Evolutionary conservation across 2,888 invertebrate genomes (phyloP), one percentile per base, ranked within the genome.

Genomic region (Erebia epiphron): DNA sequence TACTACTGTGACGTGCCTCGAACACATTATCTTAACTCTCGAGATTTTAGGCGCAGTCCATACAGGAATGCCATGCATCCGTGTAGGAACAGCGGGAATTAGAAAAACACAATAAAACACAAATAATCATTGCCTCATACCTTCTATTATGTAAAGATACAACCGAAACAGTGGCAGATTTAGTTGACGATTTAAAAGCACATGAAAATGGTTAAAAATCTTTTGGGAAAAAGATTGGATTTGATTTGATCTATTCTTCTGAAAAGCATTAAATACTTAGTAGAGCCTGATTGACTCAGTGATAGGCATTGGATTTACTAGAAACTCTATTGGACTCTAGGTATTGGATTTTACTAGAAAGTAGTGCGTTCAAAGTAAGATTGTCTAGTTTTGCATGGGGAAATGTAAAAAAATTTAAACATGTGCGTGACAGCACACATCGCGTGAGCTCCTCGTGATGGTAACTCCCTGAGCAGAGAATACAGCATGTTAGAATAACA

Each of bases 381-480:
- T 35, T 35, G 7, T 35, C 35, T 35, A 35, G 35, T 35, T 35
- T 35, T 26, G 0, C 7, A 7, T 35, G 35, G 35, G 35, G 35
- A 35, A 35, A 35, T 35, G 7, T 35, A 35, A 7, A 26, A 35
- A 26, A 10, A 7, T 9, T 35, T 8, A n/a, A 35, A 58, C 13
- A 58, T 14, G 14, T 9, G 58, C 43, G 43, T 43, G 43, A 10
- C 43, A 43, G 61, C 13, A n/a, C 14, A 5, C 10, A 57, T 62
- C 49, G 62, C 62, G 62, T 62, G 62, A 14, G 49, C 46, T 16
- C 43, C 9, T 16, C 52, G 62, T 21, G 14, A 26, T 49, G 62
- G 18, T 14, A 49, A 62, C 49, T 1, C 41, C n/a, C 14, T 0
- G 41, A 9, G 16, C n/a, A 7, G 61, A 41, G 43, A 46, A 13